Base-by-base conservation (phyloP, 2,797 vertebrate genomes). In the Taeniopygia guttata region DNA sequence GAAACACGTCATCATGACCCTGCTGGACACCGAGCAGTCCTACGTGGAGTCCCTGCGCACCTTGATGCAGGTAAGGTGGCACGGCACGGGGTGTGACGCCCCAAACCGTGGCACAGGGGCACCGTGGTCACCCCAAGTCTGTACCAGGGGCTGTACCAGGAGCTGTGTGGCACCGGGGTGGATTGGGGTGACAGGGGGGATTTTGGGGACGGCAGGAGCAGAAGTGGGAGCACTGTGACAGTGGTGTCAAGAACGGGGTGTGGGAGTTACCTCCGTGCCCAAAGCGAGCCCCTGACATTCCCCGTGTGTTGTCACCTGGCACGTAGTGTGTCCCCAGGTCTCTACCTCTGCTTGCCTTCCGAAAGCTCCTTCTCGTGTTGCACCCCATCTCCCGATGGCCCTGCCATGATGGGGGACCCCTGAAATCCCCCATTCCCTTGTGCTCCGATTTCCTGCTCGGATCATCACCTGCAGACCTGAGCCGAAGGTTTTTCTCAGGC, bases 1-100 rank as follows among this genome's bases (percentile, higher is more conserved):
- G 97, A 99, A 98, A 97, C 99, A 99, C 97, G 99, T 99, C 94
- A 99, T 99, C 97, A 99, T 99, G 99, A 99, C 99, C 40, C 98
- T 99, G 60, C 96, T 99, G 97, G 99, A 99, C 97, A 99, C 99
- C 0, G 99, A 99, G 94, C 99, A 99, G 96, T 99, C 99, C 1
- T 99, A 99, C 8, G 99, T 99, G 97, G 99, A 99, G 96, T 99
- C 99, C 5, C 98, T 99, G 48, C 99, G 99, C 83, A 99, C 98
- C 21, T 98, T 99, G 79, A 99, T 99, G 97, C 99, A 99, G 99
- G 99, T 99, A 98, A 96, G 7, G n/a, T 0, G 42, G 55, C 30
- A 0, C 3, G 4, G 23, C 2, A 40, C 1, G 1, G 43, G 9
- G 5, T 0, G 48, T 11, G 59, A 26, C 77, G 2, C 54, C 91